Evolutionary conservation across 2,888 invertebrate genomes (phyloP).

Genomic region (Unio pictorum): DNA sequence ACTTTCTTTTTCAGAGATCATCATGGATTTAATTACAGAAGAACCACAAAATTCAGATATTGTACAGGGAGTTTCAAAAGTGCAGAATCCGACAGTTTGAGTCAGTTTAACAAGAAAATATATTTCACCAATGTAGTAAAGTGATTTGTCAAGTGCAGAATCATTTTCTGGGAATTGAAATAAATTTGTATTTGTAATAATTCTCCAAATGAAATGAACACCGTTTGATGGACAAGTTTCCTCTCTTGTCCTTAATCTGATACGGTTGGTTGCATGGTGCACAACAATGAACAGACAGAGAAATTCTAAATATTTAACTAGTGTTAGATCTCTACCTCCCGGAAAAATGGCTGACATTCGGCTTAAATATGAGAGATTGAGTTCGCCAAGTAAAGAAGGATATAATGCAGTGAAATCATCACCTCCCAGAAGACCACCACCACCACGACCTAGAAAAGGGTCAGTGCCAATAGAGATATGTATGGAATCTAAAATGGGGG

Average conservation of each 20-base stretch:
- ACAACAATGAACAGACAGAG: conserved; percentile 3
- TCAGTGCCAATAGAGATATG: no score
- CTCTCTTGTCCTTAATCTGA: no score
- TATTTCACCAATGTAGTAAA: background rate
- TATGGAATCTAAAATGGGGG: no score
- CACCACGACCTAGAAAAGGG: conserved; percentile 1
- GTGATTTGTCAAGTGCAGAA: background rate
- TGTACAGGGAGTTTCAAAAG: no score
- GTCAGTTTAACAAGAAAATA: no score
- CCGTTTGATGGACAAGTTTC: no score
- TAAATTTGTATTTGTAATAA: no score
- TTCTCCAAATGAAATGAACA: no score
- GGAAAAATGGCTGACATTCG: conserved; percentile 52
- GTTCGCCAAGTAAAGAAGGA: background rate
- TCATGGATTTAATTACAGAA: no score
- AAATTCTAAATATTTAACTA: conserved; percentile 16
- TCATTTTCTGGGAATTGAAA: background rate
- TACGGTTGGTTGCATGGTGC: background rate
- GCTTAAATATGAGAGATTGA: conserved; percentile 37
- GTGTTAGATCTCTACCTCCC: conserved; percentile 50
- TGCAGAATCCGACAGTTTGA: no score
- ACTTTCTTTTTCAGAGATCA: no score
- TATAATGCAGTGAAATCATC: background rate
- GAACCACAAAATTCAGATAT: no score
- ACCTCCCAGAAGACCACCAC: conserved; percentile 4